Evolutionary conservation across 1,140 invertebrate genomes (phyloP), one percentile per base, ranked within the genome.

Genomic region (Pseudomyrmex pallidus): DNA sequence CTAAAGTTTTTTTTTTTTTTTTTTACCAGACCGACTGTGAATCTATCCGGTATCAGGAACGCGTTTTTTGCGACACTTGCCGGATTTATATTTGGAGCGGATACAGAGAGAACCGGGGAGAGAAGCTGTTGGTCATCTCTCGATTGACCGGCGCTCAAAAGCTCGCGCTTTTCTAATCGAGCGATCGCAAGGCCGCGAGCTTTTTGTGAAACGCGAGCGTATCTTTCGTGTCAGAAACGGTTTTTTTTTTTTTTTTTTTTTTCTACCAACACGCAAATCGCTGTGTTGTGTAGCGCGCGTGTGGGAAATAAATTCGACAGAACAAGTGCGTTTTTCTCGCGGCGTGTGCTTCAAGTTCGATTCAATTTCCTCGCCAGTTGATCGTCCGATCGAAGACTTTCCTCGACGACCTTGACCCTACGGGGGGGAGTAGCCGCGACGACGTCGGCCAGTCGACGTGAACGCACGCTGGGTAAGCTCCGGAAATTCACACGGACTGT

Each of bases 331-430:
- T 0, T 9, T 44, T 1, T 17, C n/a, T 20, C 2, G 25, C 25
- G 12, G 46, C 48, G 62, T 12, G 25, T 52, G 54, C 56, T 70
- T 48, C 20, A 2, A 54, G 13, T 48, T 64, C 85, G 20, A 84
- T 56, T 72, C 59, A 78, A 35, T n/a, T 57, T n/a, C 15, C 20
- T 13, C 22, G 10, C 44, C 67, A 35, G 52, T 67, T 64, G 74
- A 87, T 88, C 72, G 48, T 56, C 15, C 48, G 22, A 82, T 82
- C 48, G 76, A 85, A 66, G 73, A 68, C 64, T 68, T 74, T 64
- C 22, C 22, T 4, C 35, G 35, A 50, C 54, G 56, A 76, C 82
- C 86, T 76, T 88, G 76, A 87, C 76, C 85, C 76, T 72, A 68
- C 84, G 25, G 44, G 84, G 84, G 50, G 22, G 64, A 62, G 15